phyloP scores from a whole-genome alignment of 2,113 vertebrate genomes.

The Acinonyx jubatus region DNA sequence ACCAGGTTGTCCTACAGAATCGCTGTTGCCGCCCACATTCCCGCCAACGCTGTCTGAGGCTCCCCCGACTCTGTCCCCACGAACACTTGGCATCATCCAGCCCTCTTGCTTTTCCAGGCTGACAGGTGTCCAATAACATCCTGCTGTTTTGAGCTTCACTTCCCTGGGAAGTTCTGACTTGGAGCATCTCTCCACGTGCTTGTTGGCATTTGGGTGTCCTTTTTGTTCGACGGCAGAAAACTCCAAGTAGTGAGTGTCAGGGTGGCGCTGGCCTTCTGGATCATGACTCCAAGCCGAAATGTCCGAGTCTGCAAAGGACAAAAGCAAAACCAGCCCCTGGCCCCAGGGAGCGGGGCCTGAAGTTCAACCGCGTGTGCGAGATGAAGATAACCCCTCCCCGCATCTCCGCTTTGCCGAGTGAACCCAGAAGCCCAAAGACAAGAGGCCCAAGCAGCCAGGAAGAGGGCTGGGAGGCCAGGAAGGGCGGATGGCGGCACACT shows the following conservation, averaged over 20 bases:
- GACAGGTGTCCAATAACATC: neutral
- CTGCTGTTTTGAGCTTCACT: neutral
- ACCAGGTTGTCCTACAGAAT: neutral
- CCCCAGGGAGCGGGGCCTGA: neutral
- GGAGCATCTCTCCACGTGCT: neutral
- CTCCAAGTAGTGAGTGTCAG: neutral
- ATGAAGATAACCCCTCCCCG: neutral
- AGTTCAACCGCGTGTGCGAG: neutral
- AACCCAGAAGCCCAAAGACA: neutral
- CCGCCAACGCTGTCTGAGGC: neutral
- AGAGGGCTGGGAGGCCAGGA: neutral
- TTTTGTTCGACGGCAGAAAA: neutral
- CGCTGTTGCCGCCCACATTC: neutral
- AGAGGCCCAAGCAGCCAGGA: neutral
- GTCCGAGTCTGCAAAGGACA: neutral
- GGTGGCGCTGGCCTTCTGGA: neutral
- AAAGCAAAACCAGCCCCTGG: neutral
- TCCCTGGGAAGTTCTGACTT: neutral
- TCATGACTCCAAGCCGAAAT: neutral
- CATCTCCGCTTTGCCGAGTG: neutral
- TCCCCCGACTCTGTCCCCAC: neutral
- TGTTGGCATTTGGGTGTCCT: neutral
- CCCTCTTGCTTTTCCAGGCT: neutral
- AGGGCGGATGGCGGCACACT: neutral
- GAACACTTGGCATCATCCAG: neutral